A percentile compares a stretch with the other conserved stretches of the same genome.
Evolutionary conservation across 2,888 invertebrate genomes (phyloP).

Genomic region (Hanleya hanleyi): DNA sequence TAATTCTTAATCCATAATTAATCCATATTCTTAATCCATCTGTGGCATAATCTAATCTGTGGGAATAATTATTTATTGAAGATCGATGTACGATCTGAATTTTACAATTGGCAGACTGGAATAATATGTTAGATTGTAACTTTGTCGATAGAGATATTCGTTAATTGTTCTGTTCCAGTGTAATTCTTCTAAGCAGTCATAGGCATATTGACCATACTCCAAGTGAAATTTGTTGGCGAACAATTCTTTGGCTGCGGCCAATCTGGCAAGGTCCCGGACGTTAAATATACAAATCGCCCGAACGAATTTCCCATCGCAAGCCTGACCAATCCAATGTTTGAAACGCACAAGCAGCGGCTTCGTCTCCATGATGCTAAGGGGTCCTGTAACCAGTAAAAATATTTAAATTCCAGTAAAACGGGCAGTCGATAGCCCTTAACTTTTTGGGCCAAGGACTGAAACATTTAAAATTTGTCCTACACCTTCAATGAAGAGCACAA

Average conservation of each 20-base stretch:
- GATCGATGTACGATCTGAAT: too few species aligned
- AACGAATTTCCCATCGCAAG: constrained; percentile 19
- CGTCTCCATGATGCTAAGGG: background rate
- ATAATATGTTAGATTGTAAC: background rate
- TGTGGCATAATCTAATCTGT: too few species aligned
- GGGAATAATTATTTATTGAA: too few species aligned
- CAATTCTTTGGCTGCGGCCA: background rate
- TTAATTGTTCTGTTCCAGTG: background rate
- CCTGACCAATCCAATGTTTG: background rate
- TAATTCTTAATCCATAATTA: too few species aligned
- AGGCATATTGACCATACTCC: background rate
- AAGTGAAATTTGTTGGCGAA: background rate
- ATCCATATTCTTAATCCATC: too few species aligned
- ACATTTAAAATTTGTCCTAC: too few species aligned
- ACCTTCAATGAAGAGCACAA: too few species aligned
- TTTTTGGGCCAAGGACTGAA: too few species aligned
- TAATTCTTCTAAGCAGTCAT: background rate
- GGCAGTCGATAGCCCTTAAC: too few species aligned
- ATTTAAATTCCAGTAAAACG: background rate
- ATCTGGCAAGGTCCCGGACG: background rate
- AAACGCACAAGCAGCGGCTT: background rate
- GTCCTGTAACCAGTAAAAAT: background rate
- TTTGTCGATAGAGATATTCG: background rate
- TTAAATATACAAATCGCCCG: constrained; percentile 28
- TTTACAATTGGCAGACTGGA: background rate